Percentiles rank a stretch among this genome's conserved stretches.
phyloP scores from a whole-genome alignment of 1,140 invertebrate species.

The Zaprionus africanus region DNA sequence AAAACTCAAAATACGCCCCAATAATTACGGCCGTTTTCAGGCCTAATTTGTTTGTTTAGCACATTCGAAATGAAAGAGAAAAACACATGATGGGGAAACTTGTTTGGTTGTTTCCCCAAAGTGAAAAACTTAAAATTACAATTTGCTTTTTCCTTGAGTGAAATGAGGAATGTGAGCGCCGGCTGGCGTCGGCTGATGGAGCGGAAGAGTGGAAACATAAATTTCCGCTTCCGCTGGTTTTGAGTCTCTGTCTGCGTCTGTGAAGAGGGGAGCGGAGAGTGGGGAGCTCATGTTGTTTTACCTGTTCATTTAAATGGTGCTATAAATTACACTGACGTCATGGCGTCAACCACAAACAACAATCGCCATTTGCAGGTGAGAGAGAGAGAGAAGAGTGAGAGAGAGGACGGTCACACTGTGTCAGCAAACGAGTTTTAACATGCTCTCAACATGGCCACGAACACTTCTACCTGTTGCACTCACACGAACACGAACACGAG shows the following conservation, averaged over 20 bases:
- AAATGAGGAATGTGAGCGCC: constrained; percentile 42
- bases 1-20: constrained; percentile 69
- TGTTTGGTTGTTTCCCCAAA: constrained; percentile 45
- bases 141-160: constrained; percentile 55
- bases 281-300: constrained; percentile 55
- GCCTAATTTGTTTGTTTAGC: constrained; percentile 73
- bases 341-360: constrained; percentile 1
- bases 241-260: background rate
- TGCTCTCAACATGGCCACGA: constrained; percentile 32
- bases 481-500: constrained; percentile 16
- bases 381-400: constrained; percentile 25
- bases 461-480: constrained; percentile 69
- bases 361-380: constrained; percentile 55
- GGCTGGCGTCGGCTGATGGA: constrained; percentile 41
- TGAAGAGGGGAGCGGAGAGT: background rate
- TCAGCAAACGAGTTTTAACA: constrained; percentile 50
- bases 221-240: constrained; percentile 72
- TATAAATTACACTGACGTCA: constrained; percentile 48
- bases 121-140: constrained; percentile 52
- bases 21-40: constrained; percentile 49
- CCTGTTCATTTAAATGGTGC: constrained; percentile 44
- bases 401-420: constrained; percentile 3
- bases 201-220: constrained; percentile 56
- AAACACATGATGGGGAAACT: constrained; percentile 49
- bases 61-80: constrained; percentile 30